Evolutionary conservation across 2,113 vertebrate genomes (phyloP).

Genomic region (Apodemus sylvaticus): DNA sequence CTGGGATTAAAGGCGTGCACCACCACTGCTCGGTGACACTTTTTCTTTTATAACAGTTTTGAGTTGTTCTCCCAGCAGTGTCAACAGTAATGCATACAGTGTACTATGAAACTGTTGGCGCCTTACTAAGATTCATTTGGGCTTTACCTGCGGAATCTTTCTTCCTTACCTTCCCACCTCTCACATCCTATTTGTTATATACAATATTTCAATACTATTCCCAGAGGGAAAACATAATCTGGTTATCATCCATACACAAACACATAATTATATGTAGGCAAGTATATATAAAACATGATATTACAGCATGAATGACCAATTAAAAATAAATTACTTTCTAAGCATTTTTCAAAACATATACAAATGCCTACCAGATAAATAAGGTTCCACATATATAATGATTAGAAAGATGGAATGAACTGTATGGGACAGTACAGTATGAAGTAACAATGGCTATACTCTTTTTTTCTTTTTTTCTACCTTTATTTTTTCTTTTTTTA

Average conservation of each 20-base stretch:
- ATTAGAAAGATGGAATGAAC: no score
- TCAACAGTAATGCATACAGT: not conserved
- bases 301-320: not conserved
- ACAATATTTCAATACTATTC: not conserved
- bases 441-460: no score
- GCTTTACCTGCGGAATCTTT: not conserved
- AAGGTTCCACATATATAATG: no score
- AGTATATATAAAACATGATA: not conserved
- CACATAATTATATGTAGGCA: not conserved
- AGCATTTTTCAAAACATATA: not conserved
- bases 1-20: no score
- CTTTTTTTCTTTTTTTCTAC: no score
- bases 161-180: not conserved
- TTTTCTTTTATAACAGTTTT: not conserved
- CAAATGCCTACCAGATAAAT: no score
- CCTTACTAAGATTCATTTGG: not conserved
- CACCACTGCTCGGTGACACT: no score
- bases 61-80: not conserved
- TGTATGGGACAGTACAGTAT: no score
- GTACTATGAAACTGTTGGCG: not conserved
- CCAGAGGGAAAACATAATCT: not conserved
- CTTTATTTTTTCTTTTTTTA: no score
- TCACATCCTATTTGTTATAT: not conserved
- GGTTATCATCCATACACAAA: not conserved
- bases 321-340: not conserved